A percentile compares a stretch with the other conserved stretches of the same genome.
Evolutionary conservation across 2,888 invertebrate genomes (phyloP).

Genomic region (Molanna angustata): DNA sequence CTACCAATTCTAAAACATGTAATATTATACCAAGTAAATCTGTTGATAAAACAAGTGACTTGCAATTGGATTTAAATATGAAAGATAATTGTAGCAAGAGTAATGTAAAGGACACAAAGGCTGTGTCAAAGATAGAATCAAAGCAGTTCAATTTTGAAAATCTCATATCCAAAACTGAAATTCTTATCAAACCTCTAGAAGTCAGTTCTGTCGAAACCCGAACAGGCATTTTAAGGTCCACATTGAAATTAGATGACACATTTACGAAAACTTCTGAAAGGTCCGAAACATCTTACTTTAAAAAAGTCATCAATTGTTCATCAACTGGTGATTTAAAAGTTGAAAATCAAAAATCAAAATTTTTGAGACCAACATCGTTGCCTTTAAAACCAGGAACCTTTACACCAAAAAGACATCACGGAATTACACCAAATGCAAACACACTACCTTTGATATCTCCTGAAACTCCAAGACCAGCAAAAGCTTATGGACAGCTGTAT

Average conservation of each 20-base stretch:
- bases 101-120: no score
- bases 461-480: constrained; percentile 86
- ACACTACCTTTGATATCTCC: constrained; percentile 85
- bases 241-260: constrained; percentile 30
- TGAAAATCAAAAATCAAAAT: constrained; percentile 60
- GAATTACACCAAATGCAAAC: constrained; percentile 77
- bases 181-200: constrained; percentile 47
- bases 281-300: constrained; percentile 52
- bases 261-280: constrained; percentile 38
- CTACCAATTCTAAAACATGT: not conserved
- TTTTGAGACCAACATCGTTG: constrained; percentile 77
- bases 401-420: constrained; percentile 76
- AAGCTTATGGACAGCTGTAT: constrained; percentile 85
- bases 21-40: constrained; percentile 6
- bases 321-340: constrained; percentile 33
- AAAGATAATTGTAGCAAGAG: no score
- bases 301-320: constrained; percentile 44
- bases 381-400: constrained; percentile 83
- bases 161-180: constrained; percentile 53
- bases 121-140: constrained; percentile 37
- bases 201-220: constrained; percentile 48
- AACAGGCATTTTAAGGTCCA: constrained; percentile 37
- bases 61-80: no score
- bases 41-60: not conserved
- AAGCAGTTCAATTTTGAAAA: constrained; percentile 53